Conservation (phyloP, 2,888 invertebrate genomes). For the Halictus quadricinctus region DNA sequence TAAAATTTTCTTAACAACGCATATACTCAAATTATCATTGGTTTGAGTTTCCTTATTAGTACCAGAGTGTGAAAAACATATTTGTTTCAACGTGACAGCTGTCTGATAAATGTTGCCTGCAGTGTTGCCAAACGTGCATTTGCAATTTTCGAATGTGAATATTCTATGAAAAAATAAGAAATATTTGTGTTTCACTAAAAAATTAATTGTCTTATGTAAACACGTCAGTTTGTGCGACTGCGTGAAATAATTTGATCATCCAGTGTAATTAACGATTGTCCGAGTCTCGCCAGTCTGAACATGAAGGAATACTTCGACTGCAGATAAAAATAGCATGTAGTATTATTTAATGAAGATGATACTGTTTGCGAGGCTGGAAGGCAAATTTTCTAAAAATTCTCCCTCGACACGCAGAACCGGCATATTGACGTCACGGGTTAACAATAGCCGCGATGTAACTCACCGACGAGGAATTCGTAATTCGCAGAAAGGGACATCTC, state of each 20-base stretch:
- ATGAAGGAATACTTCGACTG: neutral
- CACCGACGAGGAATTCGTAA: constrained; percentile 50
- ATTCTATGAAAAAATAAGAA: neutral
- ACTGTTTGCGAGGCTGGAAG: neutral
- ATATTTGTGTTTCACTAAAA: neutral
- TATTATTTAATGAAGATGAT: neutral
- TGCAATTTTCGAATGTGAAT: neutral
- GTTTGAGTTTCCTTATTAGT: neutral
- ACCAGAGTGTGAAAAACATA: neutral
- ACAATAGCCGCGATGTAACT: constrained; percentile 46
- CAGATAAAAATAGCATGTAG: neutral
- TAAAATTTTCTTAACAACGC: neutral
- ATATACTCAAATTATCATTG: neutral
- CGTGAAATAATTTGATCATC: too few species aligned
- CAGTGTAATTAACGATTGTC: neutral
- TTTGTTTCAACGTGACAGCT: neutral
- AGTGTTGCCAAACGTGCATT: neutral
- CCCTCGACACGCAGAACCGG: neutral
- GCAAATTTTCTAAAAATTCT: neutral
- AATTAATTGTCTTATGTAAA: neutral
- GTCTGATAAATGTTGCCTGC: too few species aligned
- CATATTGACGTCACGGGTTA: constrained; percentile 39
- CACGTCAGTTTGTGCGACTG: neutral
- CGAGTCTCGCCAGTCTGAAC: neutral
- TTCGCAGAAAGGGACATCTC: constrained; percentile 48